A percentile compares a stretch with the other conserved stretches of the same genome.
Conservation (phyloP, 2,797 vertebrate species). For the Poliocrania exsul region DNA sequence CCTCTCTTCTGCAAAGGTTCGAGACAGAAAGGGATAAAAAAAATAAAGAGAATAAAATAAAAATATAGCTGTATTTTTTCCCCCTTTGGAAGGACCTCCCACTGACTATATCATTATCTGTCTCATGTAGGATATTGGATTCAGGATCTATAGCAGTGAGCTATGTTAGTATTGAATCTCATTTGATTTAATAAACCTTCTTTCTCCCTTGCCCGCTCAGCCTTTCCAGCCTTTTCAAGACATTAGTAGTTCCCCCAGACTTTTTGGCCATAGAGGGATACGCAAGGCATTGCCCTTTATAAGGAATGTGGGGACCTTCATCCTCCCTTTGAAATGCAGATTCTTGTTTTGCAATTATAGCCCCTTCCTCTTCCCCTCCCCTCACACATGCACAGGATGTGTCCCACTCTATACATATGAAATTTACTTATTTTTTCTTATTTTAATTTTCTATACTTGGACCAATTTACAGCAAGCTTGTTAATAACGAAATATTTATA, state of each 20-base stretch:
- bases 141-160: constrained; percentile 39
- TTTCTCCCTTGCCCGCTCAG: neutral
- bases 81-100: constrained; percentile 40
- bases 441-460: neutral
- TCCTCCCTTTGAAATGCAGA: neutral
- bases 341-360: neutral
- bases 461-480: neutral
- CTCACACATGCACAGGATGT: accelerated
- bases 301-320: neutral
- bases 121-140: constrained; percentile 63
- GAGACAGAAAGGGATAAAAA: neutral
- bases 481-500: neutral
- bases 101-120: constrained; percentile 53
- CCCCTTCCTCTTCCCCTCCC: neutral
- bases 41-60: neutral
- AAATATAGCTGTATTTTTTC: neutral
- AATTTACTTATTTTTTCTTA: neutral
- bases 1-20: neutral
- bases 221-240: neutral
- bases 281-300: neutral
- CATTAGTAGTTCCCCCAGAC: neutral
- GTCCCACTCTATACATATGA: accelerated
- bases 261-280: neutral
- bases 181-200: constrained; percentile 58
- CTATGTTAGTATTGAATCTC: constrained; percentile 30